A percentile compares a stretch with the other conserved stretches of the same genome.
Conservation (phyloP, 2,797 vertebrate genomes). For the Diplodus sargus region DNA sequence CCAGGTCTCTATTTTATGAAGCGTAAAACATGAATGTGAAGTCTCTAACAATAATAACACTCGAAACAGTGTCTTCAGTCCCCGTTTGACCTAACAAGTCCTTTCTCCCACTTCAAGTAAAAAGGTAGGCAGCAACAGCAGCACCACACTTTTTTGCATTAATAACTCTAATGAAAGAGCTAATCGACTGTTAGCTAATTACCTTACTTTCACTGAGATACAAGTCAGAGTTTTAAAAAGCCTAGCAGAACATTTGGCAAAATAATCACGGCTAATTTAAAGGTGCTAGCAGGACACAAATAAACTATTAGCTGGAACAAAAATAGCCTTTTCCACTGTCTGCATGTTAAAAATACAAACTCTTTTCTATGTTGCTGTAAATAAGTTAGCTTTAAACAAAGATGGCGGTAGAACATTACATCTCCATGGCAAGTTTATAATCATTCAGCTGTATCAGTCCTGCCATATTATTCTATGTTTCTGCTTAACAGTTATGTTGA, state of each 20-base stretch:
- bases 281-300: background rate
- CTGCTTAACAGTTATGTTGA: too few species aligned
- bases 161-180: background rate
- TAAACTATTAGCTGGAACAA: background rate
- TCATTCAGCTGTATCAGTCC: background rate
- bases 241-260: background rate
- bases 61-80: background rate
- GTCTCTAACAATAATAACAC: background rate
- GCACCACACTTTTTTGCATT: background rate
- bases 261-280: background rate
- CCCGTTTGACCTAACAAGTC: background rate
- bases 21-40: background rate
- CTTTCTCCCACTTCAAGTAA: background rate
- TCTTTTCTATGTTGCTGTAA: background rate
- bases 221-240: background rate
- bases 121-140: constrained; percentile 20
- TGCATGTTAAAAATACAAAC: background rate
- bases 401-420: background rate
- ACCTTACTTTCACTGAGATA: too few species aligned
- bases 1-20: background rate
- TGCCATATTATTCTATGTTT: background rate
- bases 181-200: background rate
- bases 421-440: background rate
- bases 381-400: background rate
- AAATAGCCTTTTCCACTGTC: background rate